Percentiles rank a stretch among this genome's conserved stretches.
Evolutionary conservation across 2,113 vertebrate genomes (phyloP).

Genomic region (Lathamus discolor): DNA sequence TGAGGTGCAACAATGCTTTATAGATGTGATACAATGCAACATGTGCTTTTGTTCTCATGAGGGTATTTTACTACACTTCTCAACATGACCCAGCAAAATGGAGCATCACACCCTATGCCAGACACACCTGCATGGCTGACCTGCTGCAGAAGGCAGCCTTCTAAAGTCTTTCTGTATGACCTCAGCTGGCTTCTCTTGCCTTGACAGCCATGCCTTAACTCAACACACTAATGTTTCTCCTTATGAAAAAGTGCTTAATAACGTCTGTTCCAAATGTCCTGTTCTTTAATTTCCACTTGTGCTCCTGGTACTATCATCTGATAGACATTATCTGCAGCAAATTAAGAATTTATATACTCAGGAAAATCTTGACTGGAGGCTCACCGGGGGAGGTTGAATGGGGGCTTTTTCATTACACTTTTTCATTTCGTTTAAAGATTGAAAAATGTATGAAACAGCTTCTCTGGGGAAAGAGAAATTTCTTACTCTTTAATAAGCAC

Average conservation of each 20-base stretch:
- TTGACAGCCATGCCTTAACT: background rate
- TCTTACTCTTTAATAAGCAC: slow-evolving; percentile 52
- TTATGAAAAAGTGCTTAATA: background rate
- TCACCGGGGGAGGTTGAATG: background rate
- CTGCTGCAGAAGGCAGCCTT: background rate
- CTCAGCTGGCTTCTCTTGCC: background rate
- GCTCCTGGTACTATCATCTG: slow-evolving; percentile 35
- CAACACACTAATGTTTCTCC: background rate
- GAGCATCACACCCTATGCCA: background rate
- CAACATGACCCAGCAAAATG: background rate
- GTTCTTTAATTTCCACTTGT: slow-evolving; percentile 34
- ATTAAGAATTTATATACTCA: slow-evolving; percentile 52
- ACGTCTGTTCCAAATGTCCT: background rate
- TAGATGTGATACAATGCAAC: background rate
- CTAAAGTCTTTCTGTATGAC: background rate
- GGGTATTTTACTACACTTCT: background rate
- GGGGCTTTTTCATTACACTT: slow-evolving; percentile 32
- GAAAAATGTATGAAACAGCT: slow-evolving; percentile 41
- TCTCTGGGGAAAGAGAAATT: slow-evolving; percentile 36
- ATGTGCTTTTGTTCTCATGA: background rate
- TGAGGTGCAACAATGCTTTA: background rate
- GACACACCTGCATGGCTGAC: background rate
- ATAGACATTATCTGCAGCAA: slow-evolving; percentile 40
- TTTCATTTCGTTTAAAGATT: slow-evolving; percentile 31
- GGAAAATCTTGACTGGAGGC: background rate